Base-by-base conservation (phyloP, 2,888 invertebrate species). In the Encarsia formosa region DNA sequence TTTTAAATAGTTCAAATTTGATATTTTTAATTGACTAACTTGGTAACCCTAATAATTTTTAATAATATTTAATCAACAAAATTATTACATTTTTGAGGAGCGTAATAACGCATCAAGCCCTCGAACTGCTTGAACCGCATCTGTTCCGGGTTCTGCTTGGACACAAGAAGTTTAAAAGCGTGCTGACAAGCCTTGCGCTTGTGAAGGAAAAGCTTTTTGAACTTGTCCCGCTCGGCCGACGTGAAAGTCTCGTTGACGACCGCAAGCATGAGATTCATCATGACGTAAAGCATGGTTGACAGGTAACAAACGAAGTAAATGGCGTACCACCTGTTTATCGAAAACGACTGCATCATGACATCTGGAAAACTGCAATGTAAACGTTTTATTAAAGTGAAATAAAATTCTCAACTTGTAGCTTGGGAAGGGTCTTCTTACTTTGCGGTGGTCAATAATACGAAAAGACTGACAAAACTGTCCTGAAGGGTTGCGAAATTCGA, bases 311-410 rank as follows among this genome's bases (percentile, higher is more conserved):
- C 85, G 76, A 92, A 92, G 77, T 91, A 92, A 52, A 89, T 76
- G n/a, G 88, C 86, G 66, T 87, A 87, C 85, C 87, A 89, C 69
- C 85, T 86, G 31, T 84, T 87, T 64, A 81, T 80, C 20, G 87
- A 84, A 71, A 91, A 92, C 0, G 91, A 86, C 5, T 88, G 90
- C 91, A 92, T 91, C 92, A 92, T 92, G 18, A 93, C 90, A 73
- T 92, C 92, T 3, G 92, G 92, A 76, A 87, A 92, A 75, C 91
- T 91, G 59, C 49, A 53, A 48, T 39, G 47, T 18, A 20, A 38
- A 29, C 11, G 19, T 23, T 29, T 44, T 34, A 32, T 23, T 19
- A 24, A 24, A 23, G 22, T 19, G 23, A 35, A 29, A 43, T 24
- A 24, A 47, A 32, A 5, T 26, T 38, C 40, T 38, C 15, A 34